A percentile compares a stretch with the other conserved stretches of the same genome.
phyloP scores from a whole-genome alignment of 1,140 invertebrate species.

The Adoxophyes honmai region DNA sequence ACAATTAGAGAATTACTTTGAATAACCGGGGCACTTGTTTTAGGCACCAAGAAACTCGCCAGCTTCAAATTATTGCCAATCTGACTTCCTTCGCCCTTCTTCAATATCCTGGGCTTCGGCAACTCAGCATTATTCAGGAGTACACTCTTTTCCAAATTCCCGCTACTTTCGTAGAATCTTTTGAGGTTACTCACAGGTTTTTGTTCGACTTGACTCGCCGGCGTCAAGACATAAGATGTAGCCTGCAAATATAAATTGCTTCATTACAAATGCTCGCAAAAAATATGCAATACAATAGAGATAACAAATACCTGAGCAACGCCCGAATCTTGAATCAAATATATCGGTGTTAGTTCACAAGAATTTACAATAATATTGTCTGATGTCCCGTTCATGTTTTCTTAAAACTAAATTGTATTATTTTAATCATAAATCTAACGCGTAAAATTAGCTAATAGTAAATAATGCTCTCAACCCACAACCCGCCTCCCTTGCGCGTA shows the following conservation, averaged over 20 bases:
- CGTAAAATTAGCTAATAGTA: slow-evolving; percentile 13
- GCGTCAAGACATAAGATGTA: slow-evolving; percentile 49
- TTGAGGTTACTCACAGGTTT: slow-evolving; percentile 60
- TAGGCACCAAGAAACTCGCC: slow-evolving; percentile 59
- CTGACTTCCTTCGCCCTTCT: slow-evolving; percentile 39
- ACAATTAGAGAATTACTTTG: no score
- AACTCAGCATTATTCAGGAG: slow-evolving; percentile 22
- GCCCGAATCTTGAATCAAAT: slow-evolving; percentile 56
- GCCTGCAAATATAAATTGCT: slow-evolving; percentile 41
- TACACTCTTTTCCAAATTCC: slow-evolving; percentile 61
- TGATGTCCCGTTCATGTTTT: slow-evolving; percentile 43
- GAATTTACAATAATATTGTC: slow-evolving; percentile 54
- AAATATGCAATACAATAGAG: slow-evolving; percentile 17
- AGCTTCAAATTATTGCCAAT: slow-evolving; percentile 63
- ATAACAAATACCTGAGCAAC: slow-evolving; percentile 50
- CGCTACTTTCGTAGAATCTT: slow-evolving; percentile 70
- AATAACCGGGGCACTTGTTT: slow-evolving; percentile 21
- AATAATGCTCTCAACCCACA: slow-evolving; percentile 12
- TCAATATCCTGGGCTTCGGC: slow-evolving; percentile 41
- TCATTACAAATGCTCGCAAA: background rate
- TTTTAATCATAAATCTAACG: slow-evolving; percentile 23
- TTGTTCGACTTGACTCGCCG: slow-evolving; percentile 32
- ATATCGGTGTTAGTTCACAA: slow-evolving; percentile 64
- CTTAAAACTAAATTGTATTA: slow-evolving; percentile 16
- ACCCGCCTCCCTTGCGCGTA: slow-evolving; percentile 11